Evolutionary conservation across 2,113 vertebrate species (phyloP).

Genomic region (Pseudopodoces humilis): DNA sequence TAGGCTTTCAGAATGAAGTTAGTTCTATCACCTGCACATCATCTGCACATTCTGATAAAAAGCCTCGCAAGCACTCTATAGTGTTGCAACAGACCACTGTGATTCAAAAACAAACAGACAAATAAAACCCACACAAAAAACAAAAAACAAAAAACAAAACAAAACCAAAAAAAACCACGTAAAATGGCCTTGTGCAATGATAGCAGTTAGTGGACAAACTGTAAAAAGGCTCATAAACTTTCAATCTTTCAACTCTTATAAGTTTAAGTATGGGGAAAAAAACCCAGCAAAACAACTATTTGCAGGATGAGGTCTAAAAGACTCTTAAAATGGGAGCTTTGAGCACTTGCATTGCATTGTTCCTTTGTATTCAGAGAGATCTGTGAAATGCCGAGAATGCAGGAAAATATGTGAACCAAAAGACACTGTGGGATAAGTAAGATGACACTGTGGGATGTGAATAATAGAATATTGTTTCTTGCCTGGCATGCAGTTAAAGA

Average conservation of each 20-base stretch:
- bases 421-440: background rate
- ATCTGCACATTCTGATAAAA: background rate
- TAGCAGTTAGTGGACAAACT: background rate
- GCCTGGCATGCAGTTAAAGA: background rate
- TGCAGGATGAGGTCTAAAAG: background rate
- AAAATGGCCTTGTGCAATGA: background rate
- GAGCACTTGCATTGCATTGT: background rate
- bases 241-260: background rate
- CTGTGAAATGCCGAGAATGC: background rate
- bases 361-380: background rate
- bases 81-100: background rate
- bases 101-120: background rate
- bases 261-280: background rate
- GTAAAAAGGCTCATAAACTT: background rate
- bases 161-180: background rate
- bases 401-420: background rate
- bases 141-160: background rate
- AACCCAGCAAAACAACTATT: background rate
- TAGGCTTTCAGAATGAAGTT: background rate
- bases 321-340: background rate
- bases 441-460: background rate
- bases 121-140: background rate
- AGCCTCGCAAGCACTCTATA: background rate
- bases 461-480: background rate
- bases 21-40: background rate